Evolutionary conservation across 2,888 invertebrate species (phyloP), one percentile per base, ranked within the genome.

Genomic region (Tanytarsus gracilentus): DNA sequence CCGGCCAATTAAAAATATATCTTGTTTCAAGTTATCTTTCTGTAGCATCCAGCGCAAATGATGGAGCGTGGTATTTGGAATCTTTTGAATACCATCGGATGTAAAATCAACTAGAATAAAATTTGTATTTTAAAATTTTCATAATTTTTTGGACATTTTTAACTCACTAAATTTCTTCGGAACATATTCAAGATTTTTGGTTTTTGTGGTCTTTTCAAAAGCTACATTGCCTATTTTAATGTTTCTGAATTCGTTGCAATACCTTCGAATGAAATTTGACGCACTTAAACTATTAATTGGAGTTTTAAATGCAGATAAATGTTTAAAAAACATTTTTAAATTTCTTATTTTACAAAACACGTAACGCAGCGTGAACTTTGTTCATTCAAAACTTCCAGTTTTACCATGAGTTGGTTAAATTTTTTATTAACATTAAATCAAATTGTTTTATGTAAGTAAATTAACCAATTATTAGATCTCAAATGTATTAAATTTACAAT

Each of bases 11-110:
- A 98, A 76, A 72, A 97, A 98, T 76, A 97, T 90, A 69, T 98
- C 98, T 73, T 98, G 98, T 0, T 89, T 87, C 3, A 98, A 75
- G 23, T 83, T 70, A 72, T 97, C 95, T 71, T 97, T 97, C 70
- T 97, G 95, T 76, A 96, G 81, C 83, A 97, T 92, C 97, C 97
- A 97, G 80, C 88, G 79, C 66, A 97, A 75, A 71, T 94, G 89
- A 63, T 84, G 80, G 4, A 93, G 73, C 1, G 82, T 80, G 62
- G 84, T 85, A 74, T 92, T 92, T 16, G 81, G 79, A 58, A 83
- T 68, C 55, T 79, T 73, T 61, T 80, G 77, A 14, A 77, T 70
- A 66, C 84, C 83, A 70, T 76, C 67, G 9, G 11, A n/a, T 9
- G 40, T 44, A 9, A 44, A 56, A n/a, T 55, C 56, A 27, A 49